These are phyloP conservation scores for Ectropis grisescens DNA, from an alignment of 1,140 invertebrate species.

Conservation along the genomic window DNA sequence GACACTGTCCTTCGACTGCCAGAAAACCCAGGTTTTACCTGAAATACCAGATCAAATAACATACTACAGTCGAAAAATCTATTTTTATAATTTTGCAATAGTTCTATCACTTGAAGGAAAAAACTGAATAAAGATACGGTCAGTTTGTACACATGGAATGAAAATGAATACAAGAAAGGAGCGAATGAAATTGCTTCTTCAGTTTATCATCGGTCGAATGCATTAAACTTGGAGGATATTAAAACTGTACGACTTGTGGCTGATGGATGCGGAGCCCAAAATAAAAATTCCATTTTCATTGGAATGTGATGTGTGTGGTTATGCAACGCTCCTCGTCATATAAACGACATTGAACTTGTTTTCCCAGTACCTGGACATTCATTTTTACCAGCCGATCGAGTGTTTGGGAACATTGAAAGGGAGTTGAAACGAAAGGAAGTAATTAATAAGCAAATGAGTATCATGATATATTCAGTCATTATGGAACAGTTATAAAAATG, in stretches of 20 bases:
- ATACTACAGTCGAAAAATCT: conserved; percentile 19
- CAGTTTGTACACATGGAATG: conserved; percentile 17
- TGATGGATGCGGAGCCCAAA: conserved; percentile 25
- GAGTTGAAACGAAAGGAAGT: conserved; percentile 15
- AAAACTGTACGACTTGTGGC: conserved; percentile 15
- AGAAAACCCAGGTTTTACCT: conserved; percentile 25
- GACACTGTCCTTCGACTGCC: conserved; percentile 25
- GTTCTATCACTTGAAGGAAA: conserved; percentile 9
- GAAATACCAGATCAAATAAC: conserved; percentile 23
- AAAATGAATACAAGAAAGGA: conserved; percentile 15
- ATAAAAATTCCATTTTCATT: conserved; percentile 22
- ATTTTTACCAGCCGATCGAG: conserved; percentile 19
- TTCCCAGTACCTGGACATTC: conserved; percentile 28
- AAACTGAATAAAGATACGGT: conserved; percentile 10
- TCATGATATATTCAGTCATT: conserved; percentile 9
- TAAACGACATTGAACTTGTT: conserved; percentile 16
- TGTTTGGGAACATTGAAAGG: conserved; percentile 21
- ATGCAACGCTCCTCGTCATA: conserved; percentile 9
- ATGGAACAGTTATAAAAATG: conserved; percentile 5
- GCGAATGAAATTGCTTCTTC: conserved; percentile 19
- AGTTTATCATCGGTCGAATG: conserved; percentile 8
- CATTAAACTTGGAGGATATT: conserved; percentile 3
- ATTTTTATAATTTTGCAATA: conserved; percentile 21
- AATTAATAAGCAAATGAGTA: conserved; percentile 17
- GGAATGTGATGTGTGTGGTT: conserved; percentile 15